Percentiles rank a stretch among this genome's conserved stretches.
phyloP scores from a whole-genome alignment of 2,113 vertebrate genomes.

The Myrmophylax atrothorax region DNA sequence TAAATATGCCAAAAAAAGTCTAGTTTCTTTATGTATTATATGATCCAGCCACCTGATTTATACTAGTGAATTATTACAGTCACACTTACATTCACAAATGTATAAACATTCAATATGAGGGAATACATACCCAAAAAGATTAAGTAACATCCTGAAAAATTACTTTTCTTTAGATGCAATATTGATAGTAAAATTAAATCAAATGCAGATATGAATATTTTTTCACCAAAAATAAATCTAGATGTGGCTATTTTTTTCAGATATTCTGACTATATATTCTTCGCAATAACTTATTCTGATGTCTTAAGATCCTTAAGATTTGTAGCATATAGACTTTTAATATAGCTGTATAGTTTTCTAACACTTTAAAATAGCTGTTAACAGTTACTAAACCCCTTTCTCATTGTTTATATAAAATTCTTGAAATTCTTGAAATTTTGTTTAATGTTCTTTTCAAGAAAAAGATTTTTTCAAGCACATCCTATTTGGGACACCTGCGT shows the following conservation, averaged over 20 bases:
- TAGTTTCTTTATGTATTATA: background rate
- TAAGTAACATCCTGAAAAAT: background rate
- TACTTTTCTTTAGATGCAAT: background rate
- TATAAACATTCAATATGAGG: background rate
- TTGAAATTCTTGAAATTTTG: too few relatives aligned
- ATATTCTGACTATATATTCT: background rate
- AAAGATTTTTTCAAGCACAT: too few relatives aligned
- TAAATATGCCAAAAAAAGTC: background rate
- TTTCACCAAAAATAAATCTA: background rate
- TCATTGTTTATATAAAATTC: too few relatives aligned
- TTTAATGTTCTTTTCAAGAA: too few relatives aligned
- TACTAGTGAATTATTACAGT: background rate
- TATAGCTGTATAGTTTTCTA: too few relatives aligned
- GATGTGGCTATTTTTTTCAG: background rate
- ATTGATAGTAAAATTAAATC: constrained; percentile 12
- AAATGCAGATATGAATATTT: background rate
- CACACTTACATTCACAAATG: background rate
- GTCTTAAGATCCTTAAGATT: too few relatives aligned
- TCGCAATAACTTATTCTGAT: background rate
- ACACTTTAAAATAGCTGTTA: too few relatives aligned
- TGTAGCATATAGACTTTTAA: too few relatives aligned
- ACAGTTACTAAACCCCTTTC: too few relatives aligned
- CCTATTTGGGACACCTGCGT: too few relatives aligned
- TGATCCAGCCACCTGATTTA: background rate
- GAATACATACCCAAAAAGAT: background rate